phyloP scores from a whole-genome alignment of 2,113 vertebrate species.

The Pelvicachromis taeniatus region DNA sequence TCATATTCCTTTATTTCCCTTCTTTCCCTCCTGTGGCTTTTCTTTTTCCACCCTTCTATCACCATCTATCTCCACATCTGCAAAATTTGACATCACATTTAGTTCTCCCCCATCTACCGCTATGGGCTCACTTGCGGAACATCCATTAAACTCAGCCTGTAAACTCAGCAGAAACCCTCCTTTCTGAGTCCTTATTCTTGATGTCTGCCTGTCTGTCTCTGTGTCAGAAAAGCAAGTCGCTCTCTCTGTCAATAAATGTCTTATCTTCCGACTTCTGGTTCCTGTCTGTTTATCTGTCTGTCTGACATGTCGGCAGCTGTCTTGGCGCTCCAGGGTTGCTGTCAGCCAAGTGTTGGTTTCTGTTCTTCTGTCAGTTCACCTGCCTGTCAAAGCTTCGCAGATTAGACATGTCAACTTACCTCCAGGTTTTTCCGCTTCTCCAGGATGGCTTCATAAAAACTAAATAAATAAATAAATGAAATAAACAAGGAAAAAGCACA shows the following conservation, averaged over 20 bases:
- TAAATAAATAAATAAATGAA: neutral
- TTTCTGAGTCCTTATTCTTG: constrained; percentile 20
- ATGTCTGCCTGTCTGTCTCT: constrained; percentile 43
- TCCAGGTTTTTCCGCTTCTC: constrained; percentile 43
- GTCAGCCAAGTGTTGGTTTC: constrained; percentile 69
- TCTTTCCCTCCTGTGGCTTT: constrained; percentile 35
- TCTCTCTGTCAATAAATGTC: constrained; percentile 64
- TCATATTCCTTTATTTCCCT: constrained; percentile 34
- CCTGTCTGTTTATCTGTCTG: constrained; percentile 66
- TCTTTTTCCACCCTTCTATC: constrained; percentile 39
- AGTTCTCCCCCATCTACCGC: constrained; percentile 9
- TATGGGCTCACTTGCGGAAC: constrained; percentile 24
- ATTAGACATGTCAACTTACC: constrained; percentile 65
- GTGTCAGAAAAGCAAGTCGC: constrained; percentile 39
- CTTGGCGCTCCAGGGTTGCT: constrained; percentile 65
- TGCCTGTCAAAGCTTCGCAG: constrained; percentile 65
- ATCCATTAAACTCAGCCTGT: constrained; percentile 38
- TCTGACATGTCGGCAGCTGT: constrained; percentile 66
- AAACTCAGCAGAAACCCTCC: constrained; percentile 39
- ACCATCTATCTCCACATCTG: constrained; percentile 43
- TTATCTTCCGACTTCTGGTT: constrained; percentile 57
- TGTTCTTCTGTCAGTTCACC: constrained; percentile 71
- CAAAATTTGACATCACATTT: constrained; percentile 49
- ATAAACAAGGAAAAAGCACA: constrained; percentile 37
- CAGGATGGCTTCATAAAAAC: constrained; percentile 3